Evolutionary conservation across 2,113 vertebrate species (phyloP), one percentile per base, ranked within the genome.

Genomic region (Microtus ochrogaster): DNA sequence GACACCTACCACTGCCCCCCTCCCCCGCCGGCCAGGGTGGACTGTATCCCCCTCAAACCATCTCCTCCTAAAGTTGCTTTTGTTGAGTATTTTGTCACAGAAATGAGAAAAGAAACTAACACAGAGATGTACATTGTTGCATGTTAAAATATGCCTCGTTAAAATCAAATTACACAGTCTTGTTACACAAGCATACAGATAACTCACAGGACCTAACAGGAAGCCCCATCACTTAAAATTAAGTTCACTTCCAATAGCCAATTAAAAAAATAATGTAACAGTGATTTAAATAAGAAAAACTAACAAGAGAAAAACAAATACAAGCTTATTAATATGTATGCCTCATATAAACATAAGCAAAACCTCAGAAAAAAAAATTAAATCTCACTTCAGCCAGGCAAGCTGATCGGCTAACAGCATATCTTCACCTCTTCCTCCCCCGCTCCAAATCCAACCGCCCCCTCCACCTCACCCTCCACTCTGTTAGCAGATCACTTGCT

Each of bases 251-350:
- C 44, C 52, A 84, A 55, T 63, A 78, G 84, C 28, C 44, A 39
- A 66, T 77, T n/a, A 87, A 90, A 79, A 84, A 55, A 81, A 68
- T 21, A 68, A 86, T 49, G 16, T 7, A 87, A 22, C 11, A 21
- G 77, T 4, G 11, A 19, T 36, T 73, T 90, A 70, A 39, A 66
- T n/a, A 78, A 58, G 73, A 33, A 85, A 72, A 36, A 72, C 77
- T 49, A 82, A 65, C 63, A 91, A 91, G 10, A 91, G 58, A 81
- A 94, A 89, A 94, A 66, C 61, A 93, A 58, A 77, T 26, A 47
- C 39, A 78, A 61, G 47, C n/a, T 79, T 72, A 63, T 63, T 78
- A 61, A 61, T 24, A 30, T 77, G 47, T 24, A 12, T 73, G 52
- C 16, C 11, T 91, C 16, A 85, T 22, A 9, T 24, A 76, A 21